Base-by-base conservation (phyloP, 2,797 vertebrate species). In the Crax fasciolata region DNA sequence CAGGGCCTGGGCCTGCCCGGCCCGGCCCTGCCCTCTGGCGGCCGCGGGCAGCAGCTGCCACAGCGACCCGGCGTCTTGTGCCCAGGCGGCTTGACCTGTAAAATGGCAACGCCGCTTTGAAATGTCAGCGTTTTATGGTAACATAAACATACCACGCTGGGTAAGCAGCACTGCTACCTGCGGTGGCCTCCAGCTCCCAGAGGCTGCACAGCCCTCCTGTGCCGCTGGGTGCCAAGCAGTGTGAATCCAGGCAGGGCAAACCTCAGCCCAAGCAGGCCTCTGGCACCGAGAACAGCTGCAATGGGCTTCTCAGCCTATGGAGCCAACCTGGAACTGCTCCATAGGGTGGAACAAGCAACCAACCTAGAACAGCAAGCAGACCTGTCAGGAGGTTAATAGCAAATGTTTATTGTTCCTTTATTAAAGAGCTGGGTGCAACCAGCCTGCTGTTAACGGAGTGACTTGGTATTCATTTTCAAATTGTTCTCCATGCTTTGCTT, bases 331-430 rank as follows among this genome's bases (percentile, higher is more conserved):
- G 35, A 35, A 35, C 35, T 35, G 35, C 35, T 35, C 35, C 35
- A 35, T 35, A 35, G 35, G 35, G 35, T 35, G 35, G 35, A 35
- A 35, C 35, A 35, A 35, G 35, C 35, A 66, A 58, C 8, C 59
- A 70, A 73, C 13, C 55, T 4, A 25, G 43, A 90, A 73, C 10
- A 17, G 32, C 80, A n/a, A 25, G 7, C 57, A 94, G 82, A 38
- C 62, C 80, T 76, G 55, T 51, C 12, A 8, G 66, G 61, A 82
- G 74, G 72, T 87, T 93, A 96, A 94, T 67, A 89, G 32, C 86
- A 93, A 91, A 91, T 11, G 44, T 97, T 97, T 97, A 96, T 97
- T 96, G 95, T 84, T 93, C 70, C 83, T 93, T 85, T 81, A 87
- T 7, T 72, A 83, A 93, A 91, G 94, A 74, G 77, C 92, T 92